Evolutionary conservation across 2,888 invertebrate species (phyloP).

Genomic region (Biston stratarius): DNA sequence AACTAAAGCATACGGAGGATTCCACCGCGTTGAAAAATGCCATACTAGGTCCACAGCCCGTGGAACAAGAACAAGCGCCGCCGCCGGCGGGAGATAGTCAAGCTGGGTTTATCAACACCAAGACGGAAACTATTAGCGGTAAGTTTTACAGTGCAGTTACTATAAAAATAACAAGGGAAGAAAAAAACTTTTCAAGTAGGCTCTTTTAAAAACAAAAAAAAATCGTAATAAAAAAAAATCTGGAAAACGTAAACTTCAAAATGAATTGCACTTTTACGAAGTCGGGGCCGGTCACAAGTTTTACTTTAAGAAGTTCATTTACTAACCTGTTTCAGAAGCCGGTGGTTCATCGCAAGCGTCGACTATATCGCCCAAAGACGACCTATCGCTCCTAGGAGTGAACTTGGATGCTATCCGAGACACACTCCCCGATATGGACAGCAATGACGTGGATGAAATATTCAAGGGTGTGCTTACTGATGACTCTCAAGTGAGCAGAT

Average conservation of each 20-base stretch:
- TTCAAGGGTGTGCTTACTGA: constrained; percentile 96
- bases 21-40: constrained; percentile 80
- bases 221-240: too few relatives aligned
- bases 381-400: constrained; percentile 81
- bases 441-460: constrained; percentile 96
- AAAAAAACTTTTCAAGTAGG: too few relatives aligned
- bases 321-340: constrained; percentile 56
- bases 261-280: too few relatives aligned
- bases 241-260: too few relatives aligned
- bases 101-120: constrained; percentile 46
- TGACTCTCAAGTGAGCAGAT: constrained; percentile 86
- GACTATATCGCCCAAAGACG: constrained; percentile 88
- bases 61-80: constrained; percentile 62
- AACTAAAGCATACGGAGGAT: constrained; percentile 78
- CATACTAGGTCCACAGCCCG: constrained; percentile 74
- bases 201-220: too few relatives aligned
- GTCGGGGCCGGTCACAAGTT: too few relatives aligned
- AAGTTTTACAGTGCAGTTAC: constrained; percentile 29
- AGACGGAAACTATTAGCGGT: constrained; percentile 69
- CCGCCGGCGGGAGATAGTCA: constrained; percentile 56
- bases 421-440: constrained; percentile 93
- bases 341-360: constrained; percentile 74
- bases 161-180: too few relatives aligned
- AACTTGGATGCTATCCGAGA: constrained; percentile 91
- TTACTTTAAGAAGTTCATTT: too few relatives aligned